These are phyloP conservation scores for Sebastes kiyomatsui DNA, from an alignment of 2,797 vertebrate species.

Conservation along the genomic window DNA sequence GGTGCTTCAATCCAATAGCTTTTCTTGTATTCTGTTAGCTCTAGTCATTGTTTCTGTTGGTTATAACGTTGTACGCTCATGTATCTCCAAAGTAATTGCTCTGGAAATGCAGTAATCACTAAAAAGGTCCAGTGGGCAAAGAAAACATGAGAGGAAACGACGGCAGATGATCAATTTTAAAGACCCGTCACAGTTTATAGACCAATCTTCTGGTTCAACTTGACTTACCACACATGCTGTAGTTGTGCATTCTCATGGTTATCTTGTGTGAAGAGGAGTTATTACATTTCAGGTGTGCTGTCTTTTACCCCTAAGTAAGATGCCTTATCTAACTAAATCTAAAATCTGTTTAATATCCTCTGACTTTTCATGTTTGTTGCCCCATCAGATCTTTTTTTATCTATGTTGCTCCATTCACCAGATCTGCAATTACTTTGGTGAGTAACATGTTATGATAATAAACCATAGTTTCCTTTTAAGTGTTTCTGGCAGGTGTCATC, in stretches of 20 bases:
- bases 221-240: not conserved
- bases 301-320: not conserved
- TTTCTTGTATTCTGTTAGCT: not conserved
- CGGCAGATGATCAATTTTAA: not conserved
- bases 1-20: not conserved
- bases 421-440: not conserved
- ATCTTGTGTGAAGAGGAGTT: not conserved
- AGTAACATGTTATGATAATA: not conserved
- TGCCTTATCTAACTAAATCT: not conserved
- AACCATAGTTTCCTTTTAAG: not conserved
- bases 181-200: not conserved
- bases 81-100: too few relatives aligned
- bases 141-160: not conserved
- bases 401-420: not conserved
- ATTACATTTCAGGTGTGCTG: not conserved
- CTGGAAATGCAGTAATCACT: not conserved
- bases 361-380: not conserved
- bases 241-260: not conserved
- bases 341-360: not conserved
- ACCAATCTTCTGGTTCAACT: not conserved
- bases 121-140: not conserved
- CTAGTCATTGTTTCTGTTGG: rapidly evolving
- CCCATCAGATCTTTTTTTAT: not conserved
- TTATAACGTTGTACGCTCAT: too few relatives aligned
- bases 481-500: not conserved